phyloP scores from a whole-genome alignment of 2,113 vertebrate species.

The Perca fluviatilis region DNA sequence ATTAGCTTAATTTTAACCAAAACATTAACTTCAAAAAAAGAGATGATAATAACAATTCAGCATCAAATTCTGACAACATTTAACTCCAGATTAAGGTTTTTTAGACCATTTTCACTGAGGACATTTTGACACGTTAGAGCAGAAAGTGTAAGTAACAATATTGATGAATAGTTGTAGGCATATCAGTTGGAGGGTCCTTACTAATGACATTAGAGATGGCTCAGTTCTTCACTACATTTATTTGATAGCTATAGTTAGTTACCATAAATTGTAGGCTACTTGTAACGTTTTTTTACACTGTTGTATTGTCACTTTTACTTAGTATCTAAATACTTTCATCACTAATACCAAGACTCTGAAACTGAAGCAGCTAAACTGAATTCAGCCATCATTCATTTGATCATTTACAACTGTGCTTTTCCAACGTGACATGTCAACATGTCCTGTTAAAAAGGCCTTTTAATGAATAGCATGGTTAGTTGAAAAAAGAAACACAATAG shows the following conservation, averaged over 20 bases:
- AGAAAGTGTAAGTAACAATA: not conserved
- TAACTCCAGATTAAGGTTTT: not conserved
- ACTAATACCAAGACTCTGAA: not conserved
- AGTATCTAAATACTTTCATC: not conserved
- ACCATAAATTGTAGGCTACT: not conserved
- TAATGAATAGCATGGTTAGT: not conserved
- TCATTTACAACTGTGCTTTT: not conserved
- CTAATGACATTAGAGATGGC: not conserved
- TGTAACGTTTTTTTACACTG: not conserved
- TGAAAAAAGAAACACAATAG: not conserved
- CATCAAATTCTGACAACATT: not conserved
- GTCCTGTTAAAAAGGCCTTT: not conserved
- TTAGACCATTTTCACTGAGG: not conserved
- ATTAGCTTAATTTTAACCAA: constrained; percentile 3
- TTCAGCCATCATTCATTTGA: not conserved
- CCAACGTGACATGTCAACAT: not conserved
- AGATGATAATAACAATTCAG: not conserved
- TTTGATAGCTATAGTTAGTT: not conserved
- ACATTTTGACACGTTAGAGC: not conserved
- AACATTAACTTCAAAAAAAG: not conserved
- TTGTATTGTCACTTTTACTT: not conserved
- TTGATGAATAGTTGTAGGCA: no score
- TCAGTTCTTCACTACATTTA: not conserved
- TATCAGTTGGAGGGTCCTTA: not conserved
- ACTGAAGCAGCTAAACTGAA: not conserved